Base-by-base conservation (phyloP, 2,113 vertebrate species). In the Ammospiza caudacuta region DNA sequence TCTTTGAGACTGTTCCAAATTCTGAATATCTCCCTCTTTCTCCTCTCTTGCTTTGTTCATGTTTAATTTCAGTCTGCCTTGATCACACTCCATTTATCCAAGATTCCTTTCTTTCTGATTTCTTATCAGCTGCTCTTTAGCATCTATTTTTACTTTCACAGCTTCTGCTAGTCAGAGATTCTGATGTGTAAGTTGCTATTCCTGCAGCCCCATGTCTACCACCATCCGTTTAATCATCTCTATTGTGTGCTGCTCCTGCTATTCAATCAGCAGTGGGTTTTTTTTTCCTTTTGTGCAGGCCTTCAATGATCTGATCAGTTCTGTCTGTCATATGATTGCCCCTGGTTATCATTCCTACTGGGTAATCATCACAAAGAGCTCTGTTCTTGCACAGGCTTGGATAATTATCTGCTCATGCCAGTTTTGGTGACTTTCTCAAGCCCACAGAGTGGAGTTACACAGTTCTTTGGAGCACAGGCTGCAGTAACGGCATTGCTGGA, bases 141-240 rank as follows among this genome's bases (percentile, higher is more conserved):
- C 70, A 79, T 90, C 89, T 95, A 90, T 94, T 92, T 95, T 97
- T 96, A 90, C 87, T 94, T 86, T 90, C 85, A 61, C 78, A 94
- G 89, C 86, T 90, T 93, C 89, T 94, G 67, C 66, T 89, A 92
- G 89, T 92, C 81, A 91, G 55, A 66, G 76, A 93, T 93, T 91
- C 74, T 83, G 87, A 87, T 93, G 89, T 74, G 73, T 24, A 80
- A 94, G 79, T 28, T 94, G 76, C 90, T 96, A 90, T 96, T 96
- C 83, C 83, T 94, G 79, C 68, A 92, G 72, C 72, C 64, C 72
- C 66, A 43, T 83, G 94, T 95, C 89, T 94, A 79, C 78, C 86
- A 88, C 79, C 62, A 87, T 93, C 81, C n/a, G 0, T 90, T 93
- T 90, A 96, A 93, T 97, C 95, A 97, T 94, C 68, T 69, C 95